phyloP scores from a whole-genome alignment of 2,797 vertebrate genomes.

The Falco concolor region DNA sequence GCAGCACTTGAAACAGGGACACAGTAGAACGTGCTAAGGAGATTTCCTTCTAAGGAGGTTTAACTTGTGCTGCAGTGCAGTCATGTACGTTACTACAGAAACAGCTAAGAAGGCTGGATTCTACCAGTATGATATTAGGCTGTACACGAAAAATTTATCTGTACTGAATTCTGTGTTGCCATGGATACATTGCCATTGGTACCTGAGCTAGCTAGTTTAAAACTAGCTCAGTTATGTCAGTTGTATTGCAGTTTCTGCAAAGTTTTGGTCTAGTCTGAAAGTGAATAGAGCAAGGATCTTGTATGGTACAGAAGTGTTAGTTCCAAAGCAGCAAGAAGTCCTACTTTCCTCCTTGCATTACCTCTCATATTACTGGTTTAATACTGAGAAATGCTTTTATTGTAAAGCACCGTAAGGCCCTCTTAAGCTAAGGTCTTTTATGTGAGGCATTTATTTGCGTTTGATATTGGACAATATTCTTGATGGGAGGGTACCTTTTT shows the following conservation, averaged over 20 bases:
- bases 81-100: not conserved
- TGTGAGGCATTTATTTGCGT: not conserved
- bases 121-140: not conserved
- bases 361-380: not conserved
- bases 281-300: not conserved
- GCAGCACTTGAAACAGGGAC: not conserved
- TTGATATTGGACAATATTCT: not conserved
- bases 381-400: not conserved
- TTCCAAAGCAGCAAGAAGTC: not conserved
- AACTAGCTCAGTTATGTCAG: not conserved
- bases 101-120: not conserved
- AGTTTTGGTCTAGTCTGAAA: not conserved
- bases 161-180: not conserved
- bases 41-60: not conserved
- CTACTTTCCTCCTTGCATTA: not conserved
- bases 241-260: not conserved
- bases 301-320: not conserved
- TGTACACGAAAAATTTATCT: not conserved
- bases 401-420: not conserved
- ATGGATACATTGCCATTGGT: not conserved
- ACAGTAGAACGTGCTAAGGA: not conserved
- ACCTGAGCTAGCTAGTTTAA: not conserved
- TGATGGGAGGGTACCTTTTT: not conserved
- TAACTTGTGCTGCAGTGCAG: not conserved
- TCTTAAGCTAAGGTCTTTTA: not conserved